These are phyloP conservation scores for Orchesellides sinensis DNA, from an alignment of 2,888 invertebrate species.

Conservation along the genomic window DNA sequence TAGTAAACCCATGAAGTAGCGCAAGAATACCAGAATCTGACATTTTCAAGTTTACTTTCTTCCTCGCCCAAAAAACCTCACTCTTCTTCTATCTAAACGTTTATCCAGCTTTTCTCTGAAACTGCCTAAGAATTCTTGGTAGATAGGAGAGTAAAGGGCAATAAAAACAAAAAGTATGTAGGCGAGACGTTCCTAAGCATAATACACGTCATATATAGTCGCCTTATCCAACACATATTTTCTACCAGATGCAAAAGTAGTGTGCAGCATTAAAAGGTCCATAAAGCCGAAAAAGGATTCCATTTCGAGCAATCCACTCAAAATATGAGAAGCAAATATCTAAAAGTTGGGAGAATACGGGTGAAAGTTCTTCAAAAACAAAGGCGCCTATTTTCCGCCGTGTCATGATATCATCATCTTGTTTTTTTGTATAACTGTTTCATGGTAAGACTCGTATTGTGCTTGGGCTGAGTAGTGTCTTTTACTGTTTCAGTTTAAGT, in stretches of 20 bases:
- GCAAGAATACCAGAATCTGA: slow-evolving; percentile 16
- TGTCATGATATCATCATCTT: slow-evolving; percentile 6
- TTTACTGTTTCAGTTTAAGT: no score
- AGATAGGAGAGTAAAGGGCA: slow-evolving; percentile 4
- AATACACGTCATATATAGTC: not conserved
- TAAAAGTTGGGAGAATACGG: no score
- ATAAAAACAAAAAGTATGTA: slow-evolving; percentile 21
- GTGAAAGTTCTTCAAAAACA: slow-evolving; percentile 20
- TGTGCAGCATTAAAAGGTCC: not conserved
- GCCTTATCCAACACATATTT: not conserved
- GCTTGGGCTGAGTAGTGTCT: no score
- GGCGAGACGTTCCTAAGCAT: not conserved
- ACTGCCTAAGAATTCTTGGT: not conserved
- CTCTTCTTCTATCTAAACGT: not conserved
- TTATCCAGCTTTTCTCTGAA: not conserved
- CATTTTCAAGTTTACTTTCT: slow-evolving; percentile 16
- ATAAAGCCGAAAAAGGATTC: slow-evolving; percentile 4
- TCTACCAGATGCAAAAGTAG: slow-evolving; percentile 15
- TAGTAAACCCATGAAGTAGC: slow-evolving; percentile 16
- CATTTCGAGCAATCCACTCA: slow-evolving; percentile 33
- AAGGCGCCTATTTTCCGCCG: slow-evolving; percentile 32
- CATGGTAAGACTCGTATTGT: no score
- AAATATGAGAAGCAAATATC: slow-evolving; percentile 28
- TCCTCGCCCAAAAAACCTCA: not conserved
- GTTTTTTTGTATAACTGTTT: no score